Evolutionary conservation across 2,113 vertebrate species (phyloP).

Genomic region (Callipepla squamata): DNA sequence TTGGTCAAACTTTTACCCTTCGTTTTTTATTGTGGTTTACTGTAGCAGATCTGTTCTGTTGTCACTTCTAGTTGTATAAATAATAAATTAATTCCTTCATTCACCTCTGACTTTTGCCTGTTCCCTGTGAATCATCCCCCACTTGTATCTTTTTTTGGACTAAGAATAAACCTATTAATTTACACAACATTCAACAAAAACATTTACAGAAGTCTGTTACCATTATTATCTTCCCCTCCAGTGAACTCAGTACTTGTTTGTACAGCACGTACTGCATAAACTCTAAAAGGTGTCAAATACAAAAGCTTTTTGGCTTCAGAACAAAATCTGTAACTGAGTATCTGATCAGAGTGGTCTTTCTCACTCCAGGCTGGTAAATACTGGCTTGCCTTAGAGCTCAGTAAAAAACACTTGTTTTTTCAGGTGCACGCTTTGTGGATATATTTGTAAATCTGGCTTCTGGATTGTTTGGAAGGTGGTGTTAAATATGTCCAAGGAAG

Average conservation of each 20-base stretch:
- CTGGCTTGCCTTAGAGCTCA: not conserved
- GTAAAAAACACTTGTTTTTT: not conserved
- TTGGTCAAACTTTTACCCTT: not conserved
- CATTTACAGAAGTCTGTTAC: not conserved
- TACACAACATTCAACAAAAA: not conserved
- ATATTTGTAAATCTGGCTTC: not conserved
- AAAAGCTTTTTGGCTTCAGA: not conserved
- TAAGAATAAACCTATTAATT: not conserved
- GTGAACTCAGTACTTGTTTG: constrained; percentile 13
- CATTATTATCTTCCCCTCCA: not conserved
- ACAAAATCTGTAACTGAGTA: not conserved
- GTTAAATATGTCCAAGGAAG: not conserved
- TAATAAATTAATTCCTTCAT: not conserved
- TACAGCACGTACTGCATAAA: not conserved
- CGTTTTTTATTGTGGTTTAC: not conserved
- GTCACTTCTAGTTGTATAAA: not conserved
- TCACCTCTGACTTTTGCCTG: not conserved
- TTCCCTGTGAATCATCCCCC: not conserved
- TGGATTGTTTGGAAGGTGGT: not conserved
- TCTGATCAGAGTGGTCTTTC: not conserved
- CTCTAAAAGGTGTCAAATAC: not conserved
- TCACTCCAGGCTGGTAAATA: not conserved
- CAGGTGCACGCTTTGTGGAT: not conserved
- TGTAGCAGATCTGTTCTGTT: not conserved
- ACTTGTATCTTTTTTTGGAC: not conserved